A percentile compares a stretch with the other conserved stretches of the same genome.
These are phyloP conservation scores for Huso huso DNA, from an alignment of 2,797 vertebrate genomes.

Conservation along the genomic window DNA sequence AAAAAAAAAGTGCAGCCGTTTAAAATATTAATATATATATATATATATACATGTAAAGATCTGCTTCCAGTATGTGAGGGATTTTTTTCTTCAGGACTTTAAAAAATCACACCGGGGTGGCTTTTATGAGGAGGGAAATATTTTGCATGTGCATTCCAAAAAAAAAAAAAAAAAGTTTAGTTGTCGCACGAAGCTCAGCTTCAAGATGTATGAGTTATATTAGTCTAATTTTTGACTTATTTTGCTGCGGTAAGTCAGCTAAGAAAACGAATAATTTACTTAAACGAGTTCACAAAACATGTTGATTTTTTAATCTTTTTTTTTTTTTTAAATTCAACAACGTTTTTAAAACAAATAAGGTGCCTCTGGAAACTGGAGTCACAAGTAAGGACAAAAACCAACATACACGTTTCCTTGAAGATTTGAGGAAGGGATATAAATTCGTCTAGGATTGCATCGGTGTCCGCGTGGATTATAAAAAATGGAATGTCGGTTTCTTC, in stretches of 20 bases:
- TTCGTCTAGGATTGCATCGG: too few species aligned
- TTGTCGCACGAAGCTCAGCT: slow-evolving; percentile 8
- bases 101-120: slow-evolving; percentile 31
- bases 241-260: not conserved
- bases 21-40: not conserved
- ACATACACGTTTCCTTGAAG: not conserved
- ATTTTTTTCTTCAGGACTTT: slow-evolving; percentile 27
- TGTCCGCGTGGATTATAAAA: too few species aligned
- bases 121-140: slow-evolving; percentile 36
- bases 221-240: not conserved
- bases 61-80: slow-evolving; percentile 14
- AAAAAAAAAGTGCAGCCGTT: not conserved
- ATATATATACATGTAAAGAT: slow-evolving; percentile 1
- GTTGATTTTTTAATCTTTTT: not conserved
- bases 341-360: not conserved
- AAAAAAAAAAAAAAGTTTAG: slow-evolving; percentile 33
- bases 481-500: too few species aligned
- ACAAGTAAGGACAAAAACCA: not conserved
- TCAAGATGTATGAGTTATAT: slow-evolving; percentile 23
- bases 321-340: not conserved
- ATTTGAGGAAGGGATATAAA: too few species aligned
- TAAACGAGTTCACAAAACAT: too few species aligned
- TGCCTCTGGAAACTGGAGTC: not conserved
- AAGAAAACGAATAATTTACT: not conserved
- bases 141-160: slow-evolving; percentile 35